Evolutionary conservation across 2,113 vertebrate genomes (phyloP).

Genomic region (Tamias sibiricus): DNA sequence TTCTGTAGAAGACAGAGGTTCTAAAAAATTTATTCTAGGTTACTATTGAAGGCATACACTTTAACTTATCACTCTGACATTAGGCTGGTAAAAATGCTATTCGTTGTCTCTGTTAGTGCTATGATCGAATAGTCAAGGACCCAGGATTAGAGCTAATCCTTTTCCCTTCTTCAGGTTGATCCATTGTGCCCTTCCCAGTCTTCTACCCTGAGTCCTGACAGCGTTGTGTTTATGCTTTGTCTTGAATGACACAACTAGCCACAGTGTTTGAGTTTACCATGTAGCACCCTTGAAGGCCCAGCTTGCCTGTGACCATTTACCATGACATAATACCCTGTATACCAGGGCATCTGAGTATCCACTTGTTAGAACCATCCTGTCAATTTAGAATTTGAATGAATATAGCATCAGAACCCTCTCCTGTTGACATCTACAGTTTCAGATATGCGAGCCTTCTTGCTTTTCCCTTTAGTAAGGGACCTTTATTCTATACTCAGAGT

Average conservation of each 20-base stretch:
- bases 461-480: slow-evolving; percentile 31
- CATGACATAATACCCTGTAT: not conserved
- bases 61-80: slow-evolving; percentile 17
- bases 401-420: not conserved
- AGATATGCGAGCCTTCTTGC: not conserved
- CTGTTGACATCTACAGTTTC: not conserved
- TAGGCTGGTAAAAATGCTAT: not conserved
- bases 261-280: not conserved
- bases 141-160: not conserved
- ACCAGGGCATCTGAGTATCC: not conserved
- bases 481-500: slow-evolving; percentile 35
- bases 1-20: not conserved
- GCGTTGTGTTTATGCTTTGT: not conserved
- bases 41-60: not conserved
- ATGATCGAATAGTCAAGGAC: not conserved
- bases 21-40: not conserved
- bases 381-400: not conserved
- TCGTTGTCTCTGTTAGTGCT: not conserved
- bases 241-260: not conserved
- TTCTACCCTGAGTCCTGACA: slow-evolving; percentile 13
- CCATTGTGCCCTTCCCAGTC: not conserved
- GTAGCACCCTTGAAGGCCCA: not conserved
- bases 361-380: not conserved
- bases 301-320: not conserved
- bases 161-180: slow-evolving; percentile 3